A percentile compares a stretch with the other conserved stretches of the same genome.
Evolutionary conservation across 2,797 vertebrate species (phyloP).

Genomic region (Setipinna tenuifilis): DNA sequence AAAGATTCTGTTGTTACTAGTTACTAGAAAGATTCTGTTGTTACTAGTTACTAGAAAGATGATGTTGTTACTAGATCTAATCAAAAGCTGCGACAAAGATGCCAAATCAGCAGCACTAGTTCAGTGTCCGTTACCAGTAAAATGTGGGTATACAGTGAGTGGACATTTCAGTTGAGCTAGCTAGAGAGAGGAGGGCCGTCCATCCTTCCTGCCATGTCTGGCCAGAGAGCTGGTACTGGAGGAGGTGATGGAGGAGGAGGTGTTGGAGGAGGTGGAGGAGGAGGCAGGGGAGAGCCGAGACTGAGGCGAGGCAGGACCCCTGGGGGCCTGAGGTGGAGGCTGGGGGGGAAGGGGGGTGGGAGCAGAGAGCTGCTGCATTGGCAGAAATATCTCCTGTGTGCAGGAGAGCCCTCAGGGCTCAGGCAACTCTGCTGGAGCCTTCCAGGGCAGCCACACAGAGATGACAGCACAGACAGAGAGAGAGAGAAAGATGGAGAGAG

Average conservation of each 20-base stretch:
- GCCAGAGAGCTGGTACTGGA: neutral
- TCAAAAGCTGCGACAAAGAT: too few relatives aligned
- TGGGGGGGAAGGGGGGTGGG: neutral
- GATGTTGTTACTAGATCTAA: too few relatives aligned
- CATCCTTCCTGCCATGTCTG: neutral
- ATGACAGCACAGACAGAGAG: neutral
- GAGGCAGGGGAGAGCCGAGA: too few relatives aligned
- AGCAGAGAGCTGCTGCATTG: slow-evolving; percentile 14
- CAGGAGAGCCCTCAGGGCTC: slow-evolving; percentile 7
- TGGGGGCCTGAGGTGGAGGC: neutral
- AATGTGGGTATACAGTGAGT: too few relatives aligned
- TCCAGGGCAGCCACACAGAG: neutral
- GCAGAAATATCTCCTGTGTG: slow-evolving; percentile 21
- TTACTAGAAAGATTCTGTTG: too few relatives aligned
- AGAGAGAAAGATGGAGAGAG: neutral
- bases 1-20: too few relatives aligned
- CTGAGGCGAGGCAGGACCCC: neutral
- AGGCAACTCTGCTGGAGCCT: neutral
- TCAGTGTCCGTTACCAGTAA: too few relatives aligned
- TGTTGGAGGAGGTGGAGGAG: too few relatives aligned
- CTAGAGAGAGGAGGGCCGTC: too few relatives aligned
- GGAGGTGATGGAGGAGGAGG: neutral
- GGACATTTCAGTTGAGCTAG: too few relatives aligned
- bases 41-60: too few relatives aligned
- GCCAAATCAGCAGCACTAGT: too few relatives aligned